A percentile compares a stretch with the other conserved stretches of the same genome.
Conservation (phyloP, 2,113 vertebrate genomes). For the Columba janthina region DNA sequence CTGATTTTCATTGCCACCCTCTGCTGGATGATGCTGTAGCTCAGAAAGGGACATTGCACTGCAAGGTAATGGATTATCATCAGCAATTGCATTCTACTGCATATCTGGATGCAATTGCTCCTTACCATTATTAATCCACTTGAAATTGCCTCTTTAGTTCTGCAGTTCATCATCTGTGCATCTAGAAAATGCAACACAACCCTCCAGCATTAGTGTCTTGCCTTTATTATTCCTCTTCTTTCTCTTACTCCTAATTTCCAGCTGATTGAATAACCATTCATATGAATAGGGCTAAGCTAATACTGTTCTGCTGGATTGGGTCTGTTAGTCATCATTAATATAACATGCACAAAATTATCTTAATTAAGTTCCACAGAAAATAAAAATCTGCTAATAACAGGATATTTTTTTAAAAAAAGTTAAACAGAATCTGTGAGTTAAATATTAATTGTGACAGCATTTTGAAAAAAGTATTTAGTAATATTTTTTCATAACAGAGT, state of each 20-base stretch:
- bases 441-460: background rate
- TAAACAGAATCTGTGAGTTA: background rate
- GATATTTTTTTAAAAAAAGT: background rate
- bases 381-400: background rate
- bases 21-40: constrained; percentile 32
- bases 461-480: background rate
- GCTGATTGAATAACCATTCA: background rate
- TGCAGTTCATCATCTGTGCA: background rate
- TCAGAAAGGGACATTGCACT: constrained; percentile 66
- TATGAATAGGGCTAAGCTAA: background rate
- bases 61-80: constrained; percentile 29
- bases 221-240: background rate
- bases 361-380: background rate
- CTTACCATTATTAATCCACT: background rate
- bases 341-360: background rate
- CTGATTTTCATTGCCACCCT: constrained; percentile 36
- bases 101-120: background rate
- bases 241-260: background rate
- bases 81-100: background rate
- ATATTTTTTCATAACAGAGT: background rate
- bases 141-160: background rate
- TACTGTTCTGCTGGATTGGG: background rate
- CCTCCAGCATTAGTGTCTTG: too few species aligned
- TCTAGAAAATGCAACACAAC: background rate
- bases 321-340: background rate